Percentiles rank a stretch among this genome's conserved stretches.
phyloP scores from a whole-genome alignment of 2,888 invertebrate genomes.

The Andrena dorsata region DNA sequence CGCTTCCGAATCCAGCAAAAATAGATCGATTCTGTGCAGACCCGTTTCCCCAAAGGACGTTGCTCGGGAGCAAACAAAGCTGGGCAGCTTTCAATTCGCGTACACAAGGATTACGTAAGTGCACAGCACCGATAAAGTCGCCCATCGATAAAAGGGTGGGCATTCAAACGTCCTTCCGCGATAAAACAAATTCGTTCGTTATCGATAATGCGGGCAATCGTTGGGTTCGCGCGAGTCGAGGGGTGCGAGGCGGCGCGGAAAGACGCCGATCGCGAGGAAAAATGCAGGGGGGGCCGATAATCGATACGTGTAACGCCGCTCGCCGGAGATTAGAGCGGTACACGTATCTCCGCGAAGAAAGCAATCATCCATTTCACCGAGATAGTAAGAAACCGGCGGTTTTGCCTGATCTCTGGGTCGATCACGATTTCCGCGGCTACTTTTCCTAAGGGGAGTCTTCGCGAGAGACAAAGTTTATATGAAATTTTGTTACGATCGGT shows the following conservation, averaged over 20 bases:
- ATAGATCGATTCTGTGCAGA: not conserved
- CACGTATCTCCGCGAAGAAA: not conserved
- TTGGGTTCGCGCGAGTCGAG: not conserved
- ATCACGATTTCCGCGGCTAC: not conserved
- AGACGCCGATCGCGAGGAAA: not conserved
- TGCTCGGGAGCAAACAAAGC: not conserved
- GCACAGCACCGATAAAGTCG: not conserved
- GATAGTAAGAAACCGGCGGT: not conserved
- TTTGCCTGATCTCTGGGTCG: conserved; percentile 10
- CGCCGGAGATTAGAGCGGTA: not conserved
- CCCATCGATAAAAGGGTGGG: not conserved
- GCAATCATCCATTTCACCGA: conserved; percentile 23
- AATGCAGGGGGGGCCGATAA: conserved; percentile 26
- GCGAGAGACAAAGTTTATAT: not conserved
- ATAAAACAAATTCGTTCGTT: conserved; percentile 18
- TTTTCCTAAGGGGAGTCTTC: not conserved
- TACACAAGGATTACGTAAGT: not conserved
- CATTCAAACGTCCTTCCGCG: not conserved
- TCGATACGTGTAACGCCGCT: conserved; percentile 17
- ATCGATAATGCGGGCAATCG: conserved; percentile 14
- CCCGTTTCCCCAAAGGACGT: not conserved
- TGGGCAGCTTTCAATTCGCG: not conserved
- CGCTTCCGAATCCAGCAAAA: not conserved
- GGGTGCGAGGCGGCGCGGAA: not conserved
- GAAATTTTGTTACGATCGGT: not conserved